Evolutionary conservation across 2,113 vertebrate species (phyloP).

Genomic region (Actinemys pallida): DNA sequence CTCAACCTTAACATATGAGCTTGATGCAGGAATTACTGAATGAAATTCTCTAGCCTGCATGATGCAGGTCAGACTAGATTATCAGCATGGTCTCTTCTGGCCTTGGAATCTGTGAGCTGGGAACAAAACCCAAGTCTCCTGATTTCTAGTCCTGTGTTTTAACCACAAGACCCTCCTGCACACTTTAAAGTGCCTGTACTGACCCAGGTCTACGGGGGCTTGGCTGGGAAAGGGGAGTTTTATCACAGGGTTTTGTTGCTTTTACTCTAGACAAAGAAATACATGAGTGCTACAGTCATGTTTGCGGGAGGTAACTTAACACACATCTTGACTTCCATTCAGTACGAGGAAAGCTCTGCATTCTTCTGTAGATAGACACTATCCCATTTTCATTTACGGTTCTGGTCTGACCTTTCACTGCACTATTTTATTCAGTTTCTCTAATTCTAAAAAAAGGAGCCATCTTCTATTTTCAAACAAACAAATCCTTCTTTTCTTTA

Average conservation of each 20-base stretch:
- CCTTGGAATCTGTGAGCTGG: neutral
- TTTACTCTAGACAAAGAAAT: slow-evolving; percentile 64
- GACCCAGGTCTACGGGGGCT: neutral
- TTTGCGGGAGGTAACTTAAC: slow-evolving; percentile 48
- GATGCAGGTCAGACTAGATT: neutral
- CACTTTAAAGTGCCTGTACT: neutral
- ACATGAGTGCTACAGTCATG: slow-evolving; percentile 14
- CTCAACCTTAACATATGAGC: neutral
- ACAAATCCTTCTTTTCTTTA: neutral
- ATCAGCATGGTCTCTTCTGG: neutral
- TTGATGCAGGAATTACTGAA: neutral
- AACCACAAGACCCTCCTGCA: neutral
- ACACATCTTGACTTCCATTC: neutral
- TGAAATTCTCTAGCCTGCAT: neutral
- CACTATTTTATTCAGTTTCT: neutral
- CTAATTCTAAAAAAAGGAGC: fast-evolving
- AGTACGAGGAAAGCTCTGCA: neutral
- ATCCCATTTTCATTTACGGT: neutral
- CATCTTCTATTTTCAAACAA: neutral
- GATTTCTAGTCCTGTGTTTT: neutral
- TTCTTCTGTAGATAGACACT: neutral
- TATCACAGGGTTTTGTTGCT: slow-evolving; percentile 48
- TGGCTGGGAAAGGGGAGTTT: neutral
- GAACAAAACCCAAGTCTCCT: neutral
- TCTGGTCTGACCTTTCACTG: slow-evolving; percentile 17